A percentile compares a stretch with the other conserved stretches of the same genome.
These are phyloP conservation scores for Rhinopomastus cyanomelas DNA, from an alignment of 2,113 vertebrate genomes.

Conservation along the genomic window DNA sequence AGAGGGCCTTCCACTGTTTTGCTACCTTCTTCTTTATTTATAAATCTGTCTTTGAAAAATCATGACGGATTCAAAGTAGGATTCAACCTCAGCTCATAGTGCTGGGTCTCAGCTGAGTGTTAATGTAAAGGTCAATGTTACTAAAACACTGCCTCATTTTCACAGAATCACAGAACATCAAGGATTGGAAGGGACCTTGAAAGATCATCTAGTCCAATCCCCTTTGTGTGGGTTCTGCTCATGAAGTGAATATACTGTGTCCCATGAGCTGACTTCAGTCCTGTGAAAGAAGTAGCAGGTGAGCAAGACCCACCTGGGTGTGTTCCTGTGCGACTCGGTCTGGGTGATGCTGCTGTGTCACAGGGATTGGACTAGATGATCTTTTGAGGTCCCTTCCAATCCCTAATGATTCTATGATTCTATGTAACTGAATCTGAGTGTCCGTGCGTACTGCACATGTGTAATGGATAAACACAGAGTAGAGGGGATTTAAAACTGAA, in stretches of 20 bases:
- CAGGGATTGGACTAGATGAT: too few relatives aligned
- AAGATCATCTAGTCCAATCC: too few relatives aligned
- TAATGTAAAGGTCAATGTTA: background rate
- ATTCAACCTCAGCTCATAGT: background rate
- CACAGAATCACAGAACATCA: too few relatives aligned
- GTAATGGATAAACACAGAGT: background rate
- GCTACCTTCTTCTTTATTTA: background rate
- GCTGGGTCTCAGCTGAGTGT: background rate
- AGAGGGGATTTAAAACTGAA: background rate
- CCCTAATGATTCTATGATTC: too few relatives aligned
- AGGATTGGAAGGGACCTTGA: too few relatives aligned
- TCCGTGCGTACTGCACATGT: rapidly evolving
- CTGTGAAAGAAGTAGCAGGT: background rate
- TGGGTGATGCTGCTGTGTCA: too few relatives aligned
- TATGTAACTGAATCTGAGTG: background rate
- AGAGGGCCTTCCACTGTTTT: background rate
- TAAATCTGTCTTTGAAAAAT: background rate
- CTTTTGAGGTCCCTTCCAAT: too few relatives aligned
- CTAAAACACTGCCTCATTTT: background rate
- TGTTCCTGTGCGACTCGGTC: too few relatives aligned
- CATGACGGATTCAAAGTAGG: background rate
- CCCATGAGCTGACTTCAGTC: background rate
- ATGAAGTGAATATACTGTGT: background rate
- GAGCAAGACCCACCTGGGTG: too few relatives aligned
- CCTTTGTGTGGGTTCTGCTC: background rate